Conservation (phyloP, 2,888 invertebrate genomes). For the Melanostoma mellinum region DNA sequence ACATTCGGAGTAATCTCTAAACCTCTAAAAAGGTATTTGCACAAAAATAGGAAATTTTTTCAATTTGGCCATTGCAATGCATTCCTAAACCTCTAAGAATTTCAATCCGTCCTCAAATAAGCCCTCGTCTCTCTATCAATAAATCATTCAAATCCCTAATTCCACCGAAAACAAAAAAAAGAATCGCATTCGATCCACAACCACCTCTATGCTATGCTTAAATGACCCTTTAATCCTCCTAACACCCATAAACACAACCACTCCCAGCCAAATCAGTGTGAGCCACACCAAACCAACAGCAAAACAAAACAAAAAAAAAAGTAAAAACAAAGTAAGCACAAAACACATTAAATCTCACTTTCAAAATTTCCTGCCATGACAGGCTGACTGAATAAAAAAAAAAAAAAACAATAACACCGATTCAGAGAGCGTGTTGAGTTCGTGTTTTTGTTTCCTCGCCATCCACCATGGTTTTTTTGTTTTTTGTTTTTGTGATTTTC, state of each 20-base stretch:
- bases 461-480: neutral
- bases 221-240: neutral
- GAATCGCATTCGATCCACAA: too few relatives aligned
- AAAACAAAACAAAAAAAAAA: neutral
- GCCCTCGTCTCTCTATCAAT: too few relatives aligned
- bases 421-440: constrained; percentile 44
- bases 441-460: constrained; percentile 8
- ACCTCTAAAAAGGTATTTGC: too few relatives aligned
- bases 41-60: too few relatives aligned
- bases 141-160: too few relatives aligned
- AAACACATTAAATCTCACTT: constrained; percentile 41
- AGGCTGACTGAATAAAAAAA: neutral
- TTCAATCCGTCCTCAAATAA: too few relatives aligned
- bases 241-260: neutral
- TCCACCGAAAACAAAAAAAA: too few relatives aligned
- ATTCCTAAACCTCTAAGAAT: too few relatives aligned
- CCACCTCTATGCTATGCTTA: neutral
- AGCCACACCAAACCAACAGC: too few relatives aligned
- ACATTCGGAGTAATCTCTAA: too few relatives aligned
- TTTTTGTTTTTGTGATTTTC: constrained; percentile 39
- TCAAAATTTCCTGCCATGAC: constrained; percentile 30
- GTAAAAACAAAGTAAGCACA: constrained; percentile 1
- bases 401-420: constrained; percentile 45
- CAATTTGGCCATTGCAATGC: too few relatives aligned
- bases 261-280: constrained; percentile 1